phyloP scores from a whole-genome alignment of 2,113 vertebrate genomes.

The Cryptomyrus ogoouensis region DNA sequence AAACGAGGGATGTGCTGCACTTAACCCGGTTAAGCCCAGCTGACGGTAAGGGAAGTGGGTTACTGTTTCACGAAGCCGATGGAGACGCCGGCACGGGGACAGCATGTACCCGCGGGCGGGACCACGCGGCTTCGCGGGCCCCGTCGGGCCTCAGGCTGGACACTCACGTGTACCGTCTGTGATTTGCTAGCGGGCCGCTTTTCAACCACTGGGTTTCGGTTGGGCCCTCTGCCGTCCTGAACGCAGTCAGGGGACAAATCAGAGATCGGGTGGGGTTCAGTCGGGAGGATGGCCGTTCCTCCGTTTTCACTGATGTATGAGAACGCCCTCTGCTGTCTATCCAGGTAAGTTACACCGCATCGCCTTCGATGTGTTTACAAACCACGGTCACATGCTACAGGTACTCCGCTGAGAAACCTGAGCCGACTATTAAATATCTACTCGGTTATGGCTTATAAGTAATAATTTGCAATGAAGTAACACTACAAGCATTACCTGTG shows the following conservation, averaged over 20 bases:
- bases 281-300: background rate
- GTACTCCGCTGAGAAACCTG: background rate
- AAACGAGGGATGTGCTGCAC: background rate
- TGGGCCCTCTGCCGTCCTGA: conserved; percentile 21
- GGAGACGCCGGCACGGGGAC: background rate
- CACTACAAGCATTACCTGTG: background rate
- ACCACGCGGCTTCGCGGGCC: background rate
- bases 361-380: background rate
- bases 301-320: background rate
- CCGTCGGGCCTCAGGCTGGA: background rate
- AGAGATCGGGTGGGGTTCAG: background rate
- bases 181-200: conserved; percentile 17
- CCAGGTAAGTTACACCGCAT: background rate
- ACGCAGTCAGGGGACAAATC: conserved; percentile 10
- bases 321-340: background rate
- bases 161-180: conserved; percentile 28
- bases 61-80: background rate
- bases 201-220: conserved; percentile 26
- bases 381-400: background rate
- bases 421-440: background rate
- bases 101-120: background rate
- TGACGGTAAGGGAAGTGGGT: background rate
- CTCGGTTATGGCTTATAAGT: background rate
- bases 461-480: background rate
- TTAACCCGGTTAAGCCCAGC: conserved; percentile 1